A percentile compares a stretch with the other conserved stretches of the same genome.
Evolutionary conservation across 2,888 invertebrate genomes (phyloP).

Genomic region (Papilio gigon): DNA sequence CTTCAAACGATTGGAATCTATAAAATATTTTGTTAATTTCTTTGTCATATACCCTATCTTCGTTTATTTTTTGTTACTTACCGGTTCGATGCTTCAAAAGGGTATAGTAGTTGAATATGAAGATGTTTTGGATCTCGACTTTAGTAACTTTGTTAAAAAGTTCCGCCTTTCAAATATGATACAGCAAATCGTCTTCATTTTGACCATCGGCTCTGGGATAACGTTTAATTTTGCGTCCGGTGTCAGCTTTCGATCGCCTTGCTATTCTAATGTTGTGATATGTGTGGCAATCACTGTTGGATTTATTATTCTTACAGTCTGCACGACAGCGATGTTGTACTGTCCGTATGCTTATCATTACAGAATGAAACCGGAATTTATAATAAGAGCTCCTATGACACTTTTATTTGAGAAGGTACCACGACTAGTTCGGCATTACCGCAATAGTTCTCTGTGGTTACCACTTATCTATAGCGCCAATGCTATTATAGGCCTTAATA

Average conservation of each 20-base stretch:
- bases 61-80: slow-evolving; percentile 56
- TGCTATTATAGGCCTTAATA: slow-evolving; percentile 53
- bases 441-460: slow-evolving; percentile 56
- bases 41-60: slow-evolving; percentile 56
- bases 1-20: slow-evolving; percentile 57
- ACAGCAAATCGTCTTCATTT: slow-evolving; percentile 54
- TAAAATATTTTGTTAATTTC: slow-evolving; percentile 54
- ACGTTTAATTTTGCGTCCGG: slow-evolving; percentile 59
- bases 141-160: slow-evolving; percentile 51
- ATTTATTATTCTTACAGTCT: slow-evolving; percentile 54
- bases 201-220: slow-evolving; percentile 65
- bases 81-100: slow-evolving; percentile 71
- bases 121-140: slow-evolving; percentile 61
- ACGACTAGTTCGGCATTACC: slow-evolving; percentile 58
- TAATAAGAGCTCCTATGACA: slow-evolving; percentile 52
- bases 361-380: slow-evolving; percentile 47
- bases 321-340: slow-evolving; percentile 60
- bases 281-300: slow-evolving; percentile 52
- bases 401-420: slow-evolving; percentile 66
- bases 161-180: slow-evolving; percentile 52
- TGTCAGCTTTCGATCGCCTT: slow-evolving; percentile 64
- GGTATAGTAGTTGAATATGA: slow-evolving; percentile 62
- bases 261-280: slow-evolving; percentile 64
- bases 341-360: slow-evolving; percentile 66
- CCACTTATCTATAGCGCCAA: slow-evolving; percentile 57